phyloP scores from a whole-genome alignment of 2,113 vertebrate genomes.

The Scortum barcoo region DNA sequence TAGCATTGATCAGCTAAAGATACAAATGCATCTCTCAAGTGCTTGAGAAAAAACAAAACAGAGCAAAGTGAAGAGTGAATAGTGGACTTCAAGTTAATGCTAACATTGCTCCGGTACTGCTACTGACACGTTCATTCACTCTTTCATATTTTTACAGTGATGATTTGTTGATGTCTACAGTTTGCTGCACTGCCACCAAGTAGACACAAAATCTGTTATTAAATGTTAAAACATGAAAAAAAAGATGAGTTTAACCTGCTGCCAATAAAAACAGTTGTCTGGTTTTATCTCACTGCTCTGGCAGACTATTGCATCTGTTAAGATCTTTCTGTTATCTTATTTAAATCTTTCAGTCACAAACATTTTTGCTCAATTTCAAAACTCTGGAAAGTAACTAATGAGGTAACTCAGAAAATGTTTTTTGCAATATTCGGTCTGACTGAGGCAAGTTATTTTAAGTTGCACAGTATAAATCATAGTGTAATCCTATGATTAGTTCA shows the following conservation, averaged over 20 bases:
- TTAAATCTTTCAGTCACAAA: background rate
- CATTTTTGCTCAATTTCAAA: too few relatives aligned
- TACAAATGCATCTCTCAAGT: background rate
- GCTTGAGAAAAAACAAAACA: background rate
- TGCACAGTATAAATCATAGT: constrained; percentile 25
- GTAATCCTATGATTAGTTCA: constrained; percentile 36
- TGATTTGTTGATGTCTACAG: background rate
- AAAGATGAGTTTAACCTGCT: background rate
- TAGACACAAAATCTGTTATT: background rate
- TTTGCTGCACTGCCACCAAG: background rate
- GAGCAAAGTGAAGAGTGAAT: too few relatives aligned
- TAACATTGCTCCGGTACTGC: too few relatives aligned
- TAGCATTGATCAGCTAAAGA: background rate
- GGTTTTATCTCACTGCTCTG: background rate
- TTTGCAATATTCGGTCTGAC: background rate
- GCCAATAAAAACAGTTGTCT: background rate
- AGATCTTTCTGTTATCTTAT: background rate
- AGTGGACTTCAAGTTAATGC: background rate
- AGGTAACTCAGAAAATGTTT: background rate
- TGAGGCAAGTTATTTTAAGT: constrained; percentile 23
- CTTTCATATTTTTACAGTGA: background rate
- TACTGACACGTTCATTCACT: background rate
- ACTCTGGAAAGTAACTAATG: too few relatives aligned
- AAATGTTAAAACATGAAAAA: background rate
- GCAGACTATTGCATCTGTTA: background rate